Evolutionary conservation across 2,113 vertebrate genomes (phyloP).

Genomic region (Scomber colias): DNA sequence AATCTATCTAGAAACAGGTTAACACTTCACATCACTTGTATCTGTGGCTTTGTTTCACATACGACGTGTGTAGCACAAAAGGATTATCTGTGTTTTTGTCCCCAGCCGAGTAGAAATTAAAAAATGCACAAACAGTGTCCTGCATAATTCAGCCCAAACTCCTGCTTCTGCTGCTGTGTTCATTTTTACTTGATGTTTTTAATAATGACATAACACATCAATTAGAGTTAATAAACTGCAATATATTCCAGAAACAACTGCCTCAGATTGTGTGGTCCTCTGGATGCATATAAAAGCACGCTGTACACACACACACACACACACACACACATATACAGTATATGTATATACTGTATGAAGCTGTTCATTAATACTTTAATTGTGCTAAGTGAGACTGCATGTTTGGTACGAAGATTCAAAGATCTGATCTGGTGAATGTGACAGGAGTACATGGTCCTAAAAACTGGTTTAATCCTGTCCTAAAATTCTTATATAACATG

Average conservation of each 20-base stretch:
- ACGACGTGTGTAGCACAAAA: constrained; percentile 52
- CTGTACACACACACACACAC: not conserved
- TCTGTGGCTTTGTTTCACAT: constrained; percentile 51
- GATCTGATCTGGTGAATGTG: too few species aligned
- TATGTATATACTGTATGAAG: not conserved
- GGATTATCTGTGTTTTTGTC: too few species aligned
- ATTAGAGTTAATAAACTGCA: constrained; percentile 79
- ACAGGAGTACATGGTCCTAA: too few species aligned
- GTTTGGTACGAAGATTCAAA: too few species aligned
- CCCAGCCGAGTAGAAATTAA: constrained; percentile 54
- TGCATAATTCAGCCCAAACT: constrained; percentile 56
- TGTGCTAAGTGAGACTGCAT: too few species aligned
- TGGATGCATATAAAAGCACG: not conserved
- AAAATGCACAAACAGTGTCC: constrained; percentile 76
- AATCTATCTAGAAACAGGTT: constrained; percentile 24
- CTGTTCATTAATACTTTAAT: too few species aligned
- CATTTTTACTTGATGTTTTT: constrained; percentile 83
- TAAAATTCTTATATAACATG: too few species aligned
- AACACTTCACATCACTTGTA: constrained; percentile 20
- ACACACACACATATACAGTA: not conserved
- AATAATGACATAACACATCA: constrained; percentile 73
- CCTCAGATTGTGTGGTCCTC: constrained; percentile 25
- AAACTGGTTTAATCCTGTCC: too few species aligned
- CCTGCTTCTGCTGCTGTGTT: constrained; percentile 82
- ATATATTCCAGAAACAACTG: constrained; percentile 68